Evolutionary conservation across 2,113 vertebrate genomes (phyloP), one percentile per base, ranked within the genome.

Genomic region (Peromyscus leucopus): DNA sequence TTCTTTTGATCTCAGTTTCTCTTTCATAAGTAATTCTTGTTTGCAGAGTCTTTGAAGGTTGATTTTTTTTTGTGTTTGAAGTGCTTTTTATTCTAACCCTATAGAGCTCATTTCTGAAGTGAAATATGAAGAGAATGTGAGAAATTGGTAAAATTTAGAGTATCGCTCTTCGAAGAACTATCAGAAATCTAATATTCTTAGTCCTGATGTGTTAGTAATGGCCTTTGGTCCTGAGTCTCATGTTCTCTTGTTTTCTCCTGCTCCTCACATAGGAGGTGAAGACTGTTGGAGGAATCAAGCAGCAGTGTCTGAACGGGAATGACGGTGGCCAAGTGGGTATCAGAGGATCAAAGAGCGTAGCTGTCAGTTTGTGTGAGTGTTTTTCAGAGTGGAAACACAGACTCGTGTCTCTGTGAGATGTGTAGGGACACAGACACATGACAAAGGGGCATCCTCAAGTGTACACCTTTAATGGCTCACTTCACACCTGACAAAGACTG

Each of bases 31-130:
- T 55, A 48, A 72, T 74, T 97, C 19, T 65, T 83, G 3, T 79
- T 76, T 86, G 3, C 16, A 75, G 74, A 71, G 79, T 65, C 26
- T 87, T 94, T 86, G 10, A 39, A 96, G 28, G n/a, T 82, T 93
- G 2, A 7, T 48, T 31, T 17, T 46, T 36, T 75, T 95, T 15
- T 86, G 7, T 79, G 2, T 67, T 82, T 91, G 36, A n/a, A 78
- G 28, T 83, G 1, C 8, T 42, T 61, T 86, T 86, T 71, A 93
- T n/a, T 65, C 33, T 59, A 46, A 16, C 26, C 16, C 11, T 75
- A 31, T 61, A 39, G 42, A 74, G 5, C 0, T 85, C 46, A 1
- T 89, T 74, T 16, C 31, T 91, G 36, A 83, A 85, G 69, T 88
- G 63, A 84, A 46, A 82, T 3, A 46, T 76, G 12, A 97, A 89